These are phyloP conservation scores for Muschampia plurimacula DNA, from an alignment of 2,888 invertebrate genomes.

Conservation along the genomic window DNA sequence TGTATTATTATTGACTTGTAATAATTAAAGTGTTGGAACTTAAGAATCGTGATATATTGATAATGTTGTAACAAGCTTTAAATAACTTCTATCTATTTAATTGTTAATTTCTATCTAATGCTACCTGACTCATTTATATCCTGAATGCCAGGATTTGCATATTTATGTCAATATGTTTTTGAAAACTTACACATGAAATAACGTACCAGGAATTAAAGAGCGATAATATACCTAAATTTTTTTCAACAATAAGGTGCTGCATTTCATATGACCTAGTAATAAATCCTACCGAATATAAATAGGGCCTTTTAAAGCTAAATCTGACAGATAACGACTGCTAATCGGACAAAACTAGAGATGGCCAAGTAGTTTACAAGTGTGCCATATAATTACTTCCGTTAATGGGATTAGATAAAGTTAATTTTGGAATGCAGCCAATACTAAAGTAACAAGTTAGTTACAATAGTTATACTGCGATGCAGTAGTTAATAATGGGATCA, in stretches of 20 bases:
- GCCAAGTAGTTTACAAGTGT: slow-evolving; percentile 25
- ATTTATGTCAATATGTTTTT: no score
- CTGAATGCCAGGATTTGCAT: no score
- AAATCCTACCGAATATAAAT: slow-evolving; percentile 21
- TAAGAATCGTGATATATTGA: no score
- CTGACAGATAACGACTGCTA: slow-evolving; percentile 24
- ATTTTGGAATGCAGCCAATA: slow-evolving; percentile 31
- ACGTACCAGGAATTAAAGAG: no score
- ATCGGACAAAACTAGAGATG: slow-evolving; percentile 22
- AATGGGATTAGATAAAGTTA: slow-evolving; percentile 35
- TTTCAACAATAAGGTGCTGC: slow-evolving; percentile 4
- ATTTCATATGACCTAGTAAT: slow-evolving; percentile 2
- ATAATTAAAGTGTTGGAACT: no score
- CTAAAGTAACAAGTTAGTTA: slow-evolving; percentile 29
- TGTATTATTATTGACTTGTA: no score
- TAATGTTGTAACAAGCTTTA: no score
- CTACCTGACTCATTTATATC: no score
- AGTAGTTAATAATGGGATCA: slow-evolving; percentile 32
- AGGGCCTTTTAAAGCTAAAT: slow-evolving; percentile 13
- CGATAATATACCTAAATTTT: background rate
- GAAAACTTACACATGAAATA: no score
- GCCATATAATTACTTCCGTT: slow-evolving; percentile 28
- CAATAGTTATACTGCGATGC: slow-evolving; percentile 25
- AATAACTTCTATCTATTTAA: no score
- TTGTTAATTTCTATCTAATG: no score